Conservation (phyloP, 2,797 vertebrate species). For the Crax fasciolata region DNA sequence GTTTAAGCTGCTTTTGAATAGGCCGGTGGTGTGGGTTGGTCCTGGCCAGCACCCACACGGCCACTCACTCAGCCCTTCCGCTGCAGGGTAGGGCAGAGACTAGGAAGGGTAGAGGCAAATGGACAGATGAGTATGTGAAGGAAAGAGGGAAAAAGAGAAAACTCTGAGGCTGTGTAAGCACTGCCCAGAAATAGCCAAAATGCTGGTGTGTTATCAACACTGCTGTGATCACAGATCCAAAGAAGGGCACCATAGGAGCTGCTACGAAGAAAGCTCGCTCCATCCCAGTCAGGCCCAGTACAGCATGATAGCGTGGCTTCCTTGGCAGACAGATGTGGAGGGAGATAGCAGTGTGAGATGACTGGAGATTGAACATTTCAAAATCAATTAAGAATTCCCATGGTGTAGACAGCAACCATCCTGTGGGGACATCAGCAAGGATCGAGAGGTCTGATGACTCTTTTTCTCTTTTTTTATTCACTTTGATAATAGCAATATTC, state of each 20-base stretch:
- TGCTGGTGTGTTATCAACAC: not conserved
- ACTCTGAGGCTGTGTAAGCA: not conserved
- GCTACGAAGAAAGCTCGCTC: not conserved
- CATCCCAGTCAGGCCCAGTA: not conserved
- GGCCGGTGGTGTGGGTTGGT: not conserved
- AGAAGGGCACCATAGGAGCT: not conserved
- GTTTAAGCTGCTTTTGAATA: not conserved
- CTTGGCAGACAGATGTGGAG: not conserved
- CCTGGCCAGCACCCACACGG: not conserved
- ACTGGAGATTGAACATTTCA: not conserved
- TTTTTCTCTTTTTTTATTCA: not conserved
- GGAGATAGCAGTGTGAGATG: not conserved
- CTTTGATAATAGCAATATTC: not conserved
- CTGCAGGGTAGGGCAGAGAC: not conserved
- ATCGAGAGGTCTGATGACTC: not conserved
- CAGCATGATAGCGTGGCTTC: not conserved
- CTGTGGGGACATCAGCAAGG: not conserved
- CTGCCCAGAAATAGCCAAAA: not conserved
- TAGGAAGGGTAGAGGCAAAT: not conserved
- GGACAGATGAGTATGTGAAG: not conserved
- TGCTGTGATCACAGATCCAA: not conserved
- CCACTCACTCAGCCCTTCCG: rapidly evolving
- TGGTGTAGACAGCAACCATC: not conserved
- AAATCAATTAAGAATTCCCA: not conserved
- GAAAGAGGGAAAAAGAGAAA: not conserved